These are phyloP conservation scores for Ceyx melanurus DNA, from an alignment of 2,113 vertebrate species.

Conservation along the genomic window DNA sequence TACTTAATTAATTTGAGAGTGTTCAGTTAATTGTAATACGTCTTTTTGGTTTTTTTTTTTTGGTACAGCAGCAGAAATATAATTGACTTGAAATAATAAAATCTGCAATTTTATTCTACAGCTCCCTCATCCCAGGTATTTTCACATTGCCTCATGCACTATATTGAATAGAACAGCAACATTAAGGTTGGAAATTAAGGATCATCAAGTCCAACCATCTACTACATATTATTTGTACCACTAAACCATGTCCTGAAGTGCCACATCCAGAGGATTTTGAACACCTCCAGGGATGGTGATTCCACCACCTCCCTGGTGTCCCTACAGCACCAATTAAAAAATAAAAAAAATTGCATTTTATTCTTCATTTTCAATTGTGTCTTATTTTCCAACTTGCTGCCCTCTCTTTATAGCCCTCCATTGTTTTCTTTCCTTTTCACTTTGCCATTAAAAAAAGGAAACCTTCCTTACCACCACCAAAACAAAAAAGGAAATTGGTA, in stretches of 20 bases:
- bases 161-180: too few species aligned
- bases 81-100: neutral
- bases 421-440: neutral
- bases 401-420: neutral
- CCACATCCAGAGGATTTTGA: too few species aligned
- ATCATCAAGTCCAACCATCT: too few species aligned
- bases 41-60: neutral
- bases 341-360: neutral
- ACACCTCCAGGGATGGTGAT: too few species aligned
- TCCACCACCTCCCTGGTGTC: too few species aligned
- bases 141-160: neutral
- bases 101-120: neutral
- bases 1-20: neutral
- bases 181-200: too few species aligned
- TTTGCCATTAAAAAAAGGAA: neutral
- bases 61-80: neutral
- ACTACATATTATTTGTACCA: too few species aligned
- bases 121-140: neutral
- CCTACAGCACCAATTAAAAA: neutral
- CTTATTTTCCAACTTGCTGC: neutral
- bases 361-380: neutral
- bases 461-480: neutral
- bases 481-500: neutral
- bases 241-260: too few species aligned
- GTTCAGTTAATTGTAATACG: neutral